Conservation (phyloP, 53 echinoderm and acorn worm genomes). For the Apostichopus leukothele region DNA sequence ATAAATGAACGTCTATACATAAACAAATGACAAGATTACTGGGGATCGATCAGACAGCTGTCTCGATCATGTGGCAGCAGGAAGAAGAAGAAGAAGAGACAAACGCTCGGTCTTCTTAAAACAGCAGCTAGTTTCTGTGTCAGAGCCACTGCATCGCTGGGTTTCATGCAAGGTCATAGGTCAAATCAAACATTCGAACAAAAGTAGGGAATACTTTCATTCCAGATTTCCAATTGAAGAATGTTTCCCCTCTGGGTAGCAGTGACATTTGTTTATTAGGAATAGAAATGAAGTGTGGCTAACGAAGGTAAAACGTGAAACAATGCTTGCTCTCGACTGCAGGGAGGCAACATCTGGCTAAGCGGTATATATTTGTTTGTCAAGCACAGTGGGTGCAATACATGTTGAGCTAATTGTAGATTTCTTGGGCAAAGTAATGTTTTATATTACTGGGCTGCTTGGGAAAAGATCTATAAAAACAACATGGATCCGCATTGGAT, state of each 20-base stretch:
- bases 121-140: not conserved
- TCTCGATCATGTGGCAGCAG: not conserved
- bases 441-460: no score
- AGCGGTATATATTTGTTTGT: no score
- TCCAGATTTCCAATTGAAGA: conserved; percentile 1
- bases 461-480: no score
- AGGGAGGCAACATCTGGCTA: no score
- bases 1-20: conserved; percentile 29
- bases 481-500: no score
- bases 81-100: not conserved
- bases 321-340: not conserved
- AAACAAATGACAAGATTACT: conserved; percentile 22
- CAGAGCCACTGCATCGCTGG: not conserved
- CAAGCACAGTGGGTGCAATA: no score
- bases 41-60: not conserved
- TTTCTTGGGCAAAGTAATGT: no score
- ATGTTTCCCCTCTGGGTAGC: conserved; percentile 29
- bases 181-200: conserved; percentile 26
- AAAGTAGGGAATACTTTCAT: not conserved
- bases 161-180: conserved; percentile 15
- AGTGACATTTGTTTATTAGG: conserved; percentile 37
- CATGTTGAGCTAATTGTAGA: not conserved
- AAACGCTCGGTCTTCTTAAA: not conserved
- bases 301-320: conserved; percentile 33
- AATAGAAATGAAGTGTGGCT: conserved; percentile 39